These are phyloP conservation scores for Ictidomys tridecemlineatus DNA, from an alignment of 2,113 vertebrate genomes.

Conservation along the genomic window DNA sequence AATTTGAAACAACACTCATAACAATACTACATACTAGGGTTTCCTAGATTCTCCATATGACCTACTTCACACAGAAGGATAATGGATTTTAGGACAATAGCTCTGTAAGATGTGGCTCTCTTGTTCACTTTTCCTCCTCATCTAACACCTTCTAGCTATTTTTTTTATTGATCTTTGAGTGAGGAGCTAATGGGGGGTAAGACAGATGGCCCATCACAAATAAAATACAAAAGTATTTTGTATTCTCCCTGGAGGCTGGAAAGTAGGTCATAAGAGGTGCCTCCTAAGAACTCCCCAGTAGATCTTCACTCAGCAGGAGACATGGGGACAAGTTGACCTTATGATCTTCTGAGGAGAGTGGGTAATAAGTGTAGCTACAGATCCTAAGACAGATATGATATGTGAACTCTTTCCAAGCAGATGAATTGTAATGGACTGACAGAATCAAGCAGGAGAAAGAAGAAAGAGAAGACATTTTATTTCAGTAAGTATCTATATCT, in stretches of 20 bases:
- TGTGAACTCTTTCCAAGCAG: background rate
- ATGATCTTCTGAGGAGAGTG: background rate
- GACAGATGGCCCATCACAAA: background rate
- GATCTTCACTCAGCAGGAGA: background rate
- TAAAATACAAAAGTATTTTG: background rate
- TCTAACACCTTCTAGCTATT: background rate
- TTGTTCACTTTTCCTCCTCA: background rate
- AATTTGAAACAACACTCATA: background rate
- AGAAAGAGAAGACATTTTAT: background rate
- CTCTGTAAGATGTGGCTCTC: background rate
- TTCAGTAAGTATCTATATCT: background rate
- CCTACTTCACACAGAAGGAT: background rate
- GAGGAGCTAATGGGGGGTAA: background rate
- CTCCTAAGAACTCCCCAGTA: background rate
- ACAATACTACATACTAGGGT: no score
- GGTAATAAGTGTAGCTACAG: background rate
- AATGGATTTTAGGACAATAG: background rate
- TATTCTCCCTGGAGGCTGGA: background rate
- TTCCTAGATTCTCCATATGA: background rate
- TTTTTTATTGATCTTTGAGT: background rate
- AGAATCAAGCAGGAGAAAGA: background rate
- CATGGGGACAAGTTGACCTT: background rate
- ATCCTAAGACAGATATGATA: background rate
- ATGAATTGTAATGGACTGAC: background rate
- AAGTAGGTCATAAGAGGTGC: background rate